Conservation (phyloP, 2,113 vertebrate genomes). For the Puffinus mauretanicus region DNA sequence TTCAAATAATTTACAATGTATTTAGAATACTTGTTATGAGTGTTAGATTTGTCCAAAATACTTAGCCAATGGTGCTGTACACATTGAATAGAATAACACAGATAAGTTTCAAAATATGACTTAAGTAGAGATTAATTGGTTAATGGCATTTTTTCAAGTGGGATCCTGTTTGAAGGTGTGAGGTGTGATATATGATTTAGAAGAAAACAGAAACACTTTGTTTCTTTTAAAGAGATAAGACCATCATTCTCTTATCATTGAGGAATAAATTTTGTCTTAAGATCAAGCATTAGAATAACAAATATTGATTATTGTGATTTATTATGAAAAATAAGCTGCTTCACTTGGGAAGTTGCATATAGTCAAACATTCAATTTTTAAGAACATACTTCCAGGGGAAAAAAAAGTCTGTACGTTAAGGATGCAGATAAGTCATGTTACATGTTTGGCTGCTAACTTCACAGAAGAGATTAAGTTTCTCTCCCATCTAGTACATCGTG, state of each 20-base stretch:
- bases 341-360: fast-evolving
- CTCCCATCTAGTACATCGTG: not conserved
- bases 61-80: not conserved
- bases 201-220: not conserved
- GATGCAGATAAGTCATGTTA: not conserved
- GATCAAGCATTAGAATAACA: not conserved
- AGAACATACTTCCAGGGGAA: fast-evolving
- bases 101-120: not conserved
- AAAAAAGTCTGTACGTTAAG: not conserved
- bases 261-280: not conserved
- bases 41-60: not conserved
- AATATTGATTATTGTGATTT: not conserved
- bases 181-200: not conserved
- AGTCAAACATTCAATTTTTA: not conserved
- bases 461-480: not conserved
- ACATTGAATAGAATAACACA: not conserved
- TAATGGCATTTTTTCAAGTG: not conserved
- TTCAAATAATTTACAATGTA: not conserved
- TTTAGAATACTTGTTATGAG: not conserved
- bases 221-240: not conserved
- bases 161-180: not conserved
- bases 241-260: not conserved
- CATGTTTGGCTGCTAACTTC: not conserved
- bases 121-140: not conserved
- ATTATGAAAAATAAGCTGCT: not conserved